Percentiles rank a stretch among this genome's conserved stretches.
Conservation (phyloP, 2,113 vertebrate species). For the Scophthalmus maximus region DNA sequence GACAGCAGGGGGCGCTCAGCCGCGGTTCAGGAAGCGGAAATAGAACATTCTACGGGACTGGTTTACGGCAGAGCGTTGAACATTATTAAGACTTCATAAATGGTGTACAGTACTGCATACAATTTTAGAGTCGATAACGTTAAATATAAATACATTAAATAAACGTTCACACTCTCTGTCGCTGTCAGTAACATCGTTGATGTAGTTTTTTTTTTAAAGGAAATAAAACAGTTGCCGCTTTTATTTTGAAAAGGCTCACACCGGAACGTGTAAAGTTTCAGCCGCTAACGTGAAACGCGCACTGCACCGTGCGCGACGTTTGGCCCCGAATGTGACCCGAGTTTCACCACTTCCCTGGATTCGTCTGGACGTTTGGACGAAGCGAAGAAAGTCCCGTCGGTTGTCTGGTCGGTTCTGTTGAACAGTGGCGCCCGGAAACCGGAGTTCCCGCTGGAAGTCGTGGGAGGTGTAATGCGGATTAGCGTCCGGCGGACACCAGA, state of each 20-base stretch:
- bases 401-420: rapidly evolving
- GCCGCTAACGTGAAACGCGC: slow-evolving; percentile 1
- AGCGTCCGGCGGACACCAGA: slow-evolving; percentile 36
- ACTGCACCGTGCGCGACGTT: slow-evolving; percentile 9
- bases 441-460: neutral
- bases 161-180: too few relatives aligned
- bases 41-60: neutral
- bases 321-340: neutral
- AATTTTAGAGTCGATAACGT: too few relatives aligned
- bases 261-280: neutral
- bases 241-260: slow-evolving; percentile 34
- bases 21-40: neutral
- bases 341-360: rapidly evolving
- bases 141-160: too few relatives aligned
- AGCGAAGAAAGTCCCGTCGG: rapidly evolving
- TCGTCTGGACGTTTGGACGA: rapidly evolving
- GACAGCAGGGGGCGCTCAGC: slow-evolving; percentile 17
- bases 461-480: slow-evolving; percentile 58
- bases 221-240: too few relatives aligned
- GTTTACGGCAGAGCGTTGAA: slow-evolving; percentile 44
- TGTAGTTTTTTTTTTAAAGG: too few relatives aligned
- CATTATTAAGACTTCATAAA: too few relatives aligned
- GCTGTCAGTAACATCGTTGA: too few relatives aligned
- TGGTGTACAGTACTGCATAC: too few relatives aligned
- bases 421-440: rapidly evolving